These are phyloP conservation scores for Myotis brandtii DNA, from an alignment of 2,113 vertebrate genomes.

Conservation along the genomic window DNA sequence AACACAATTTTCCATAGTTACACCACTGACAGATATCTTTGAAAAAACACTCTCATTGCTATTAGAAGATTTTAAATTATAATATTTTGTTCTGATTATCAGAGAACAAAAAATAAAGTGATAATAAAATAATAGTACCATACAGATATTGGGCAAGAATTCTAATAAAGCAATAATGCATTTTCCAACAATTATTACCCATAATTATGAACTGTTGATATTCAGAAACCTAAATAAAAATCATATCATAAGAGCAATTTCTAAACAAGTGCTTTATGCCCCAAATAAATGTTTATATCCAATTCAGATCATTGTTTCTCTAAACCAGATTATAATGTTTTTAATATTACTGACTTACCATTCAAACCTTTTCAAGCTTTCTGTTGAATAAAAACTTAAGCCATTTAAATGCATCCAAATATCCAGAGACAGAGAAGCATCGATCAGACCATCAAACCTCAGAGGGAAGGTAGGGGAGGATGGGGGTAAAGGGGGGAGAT, in stretches of 20 bases:
- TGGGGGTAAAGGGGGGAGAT: too few species aligned
- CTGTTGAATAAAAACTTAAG: constrained; percentile 74
- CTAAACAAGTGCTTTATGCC: constrained; percentile 68
- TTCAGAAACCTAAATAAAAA: constrained; percentile 72
- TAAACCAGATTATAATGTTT: constrained; percentile 72
- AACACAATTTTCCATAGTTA: constrained; percentile 20
- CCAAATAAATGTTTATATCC: constrained; percentile 61
- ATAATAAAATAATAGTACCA: constrained; percentile 66
- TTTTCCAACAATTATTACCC: constrained; percentile 72
- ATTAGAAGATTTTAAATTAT: constrained; percentile 8
- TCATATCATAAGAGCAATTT: constrained; percentile 71
- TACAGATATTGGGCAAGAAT: constrained; percentile 74
- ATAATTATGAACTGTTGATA: constrained; percentile 68
- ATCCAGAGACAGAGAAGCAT: neutral
- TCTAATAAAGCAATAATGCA: constrained; percentile 76
- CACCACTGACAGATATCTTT: neutral
- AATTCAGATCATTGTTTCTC: constrained; percentile 62
- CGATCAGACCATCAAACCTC: too few species aligned
- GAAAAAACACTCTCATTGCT: constrained; percentile 14
- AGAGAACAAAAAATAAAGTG: constrained; percentile 35
- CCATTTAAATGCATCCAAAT: constrained; percentile 54
- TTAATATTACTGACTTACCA: constrained; percentile 55
- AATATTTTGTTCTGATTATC: constrained; percentile 39
- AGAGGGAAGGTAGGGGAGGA: too few species aligned
- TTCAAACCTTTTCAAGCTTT: constrained; percentile 62